Base-by-base conservation (phyloP, 2,113 vertebrate genomes). In the Dicrurus megarhynchus region DNA sequence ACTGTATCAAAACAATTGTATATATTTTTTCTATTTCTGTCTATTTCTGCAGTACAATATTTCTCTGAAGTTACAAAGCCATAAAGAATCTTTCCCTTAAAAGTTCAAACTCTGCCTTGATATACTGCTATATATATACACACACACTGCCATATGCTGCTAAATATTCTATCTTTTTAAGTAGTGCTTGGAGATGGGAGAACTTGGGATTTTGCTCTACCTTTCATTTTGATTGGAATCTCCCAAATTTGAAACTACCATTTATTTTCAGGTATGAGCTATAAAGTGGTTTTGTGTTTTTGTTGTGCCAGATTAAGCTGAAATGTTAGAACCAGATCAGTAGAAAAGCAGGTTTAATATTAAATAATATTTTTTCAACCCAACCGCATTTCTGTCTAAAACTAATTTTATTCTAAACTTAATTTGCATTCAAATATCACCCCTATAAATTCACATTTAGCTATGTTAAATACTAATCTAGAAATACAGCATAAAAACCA, bases 61-160 rank as follows among this genome's bases (percentile, higher is more conserved):
- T 87, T 81, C 69, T 95, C 56, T 94, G 80, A 85, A 91, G 32
- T 79, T 87, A 85, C 28, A 95, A 93, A 93, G 65, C 42, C 69
- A 46, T 92, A 75, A 84, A 89, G 80, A 91, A 87, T 77, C 26
- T 88, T 92, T 68, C 44, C 49, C 44, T 78, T 87, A 49, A 30
- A 93, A 78, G 81, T 91, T 95, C 87, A 84, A 75, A 84, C 32
- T 92, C 73, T 95, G 77, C 69, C 69, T 82, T 71, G 26, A 37
- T 91, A 71, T 26, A 27, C 41, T 89, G 21, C 13, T 80, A 28
- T 60, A 50, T 50, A 37, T 28, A 42, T 1, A 50, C 10, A 60
- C 30, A 56, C 10, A 95, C 16, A n/a, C 20, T 69, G 52, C 37
- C 61, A 60, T 73, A 86, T 57, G 52, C 59, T 92, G 52, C 71